Conservation (phyloP, 1,140 invertebrate genomes). For the Drosophila pectinifera region DNA sequence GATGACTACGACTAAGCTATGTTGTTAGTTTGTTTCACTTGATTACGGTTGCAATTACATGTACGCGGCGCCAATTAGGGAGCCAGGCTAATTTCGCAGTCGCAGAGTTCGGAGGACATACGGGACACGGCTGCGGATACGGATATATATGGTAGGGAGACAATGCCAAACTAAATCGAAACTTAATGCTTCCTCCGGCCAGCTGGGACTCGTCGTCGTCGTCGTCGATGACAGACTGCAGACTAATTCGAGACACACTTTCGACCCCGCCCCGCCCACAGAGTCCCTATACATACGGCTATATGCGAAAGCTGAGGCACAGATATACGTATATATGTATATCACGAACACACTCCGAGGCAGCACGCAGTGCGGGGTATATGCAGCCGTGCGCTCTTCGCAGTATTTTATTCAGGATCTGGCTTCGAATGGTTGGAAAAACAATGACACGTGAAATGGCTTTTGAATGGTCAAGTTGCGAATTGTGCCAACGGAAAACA, state of each 20-base stretch:
- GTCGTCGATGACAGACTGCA: slow-evolving; percentile 39
- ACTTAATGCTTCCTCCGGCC: slow-evolving; percentile 29
- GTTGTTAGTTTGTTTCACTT: slow-evolving; percentile 57
- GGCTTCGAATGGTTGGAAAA: slow-evolving; percentile 80
- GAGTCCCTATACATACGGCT: slow-evolving; percentile 43
- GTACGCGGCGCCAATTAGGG: slow-evolving; percentile 48
- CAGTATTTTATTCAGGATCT: slow-evolving; percentile 81
- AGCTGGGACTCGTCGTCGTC: slow-evolving; percentile 13
- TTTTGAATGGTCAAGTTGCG: slow-evolving; percentile 81
- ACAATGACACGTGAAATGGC: slow-evolving; percentile 84
- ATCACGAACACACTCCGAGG: slow-evolving; percentile 3
- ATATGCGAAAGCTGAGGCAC: slow-evolving; percentile 41
- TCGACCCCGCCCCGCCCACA: slow-evolving; percentile 3
- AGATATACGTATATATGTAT: neutral
- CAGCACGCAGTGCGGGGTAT: slow-evolving; percentile 23
- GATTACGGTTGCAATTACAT: slow-evolving; percentile 71
- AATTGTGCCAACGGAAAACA: slow-evolving; percentile 66
- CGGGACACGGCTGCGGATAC: slow-evolving; percentile 3
- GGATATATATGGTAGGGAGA: slow-evolving; percentile 4
- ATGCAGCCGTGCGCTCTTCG: slow-evolving; percentile 71
- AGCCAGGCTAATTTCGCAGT: slow-evolving; percentile 58
- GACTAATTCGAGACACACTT: slow-evolving; percentile 24
- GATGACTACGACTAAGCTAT: slow-evolving; percentile 48
- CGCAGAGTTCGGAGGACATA: slow-evolving; percentile 3
- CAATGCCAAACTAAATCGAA: slow-evolving; percentile 38